A percentile compares a stretch with the other conserved stretches of the same genome.
Conservation (phyloP, 2,888 invertebrate species). For the Lochmaea capreae region DNA sequence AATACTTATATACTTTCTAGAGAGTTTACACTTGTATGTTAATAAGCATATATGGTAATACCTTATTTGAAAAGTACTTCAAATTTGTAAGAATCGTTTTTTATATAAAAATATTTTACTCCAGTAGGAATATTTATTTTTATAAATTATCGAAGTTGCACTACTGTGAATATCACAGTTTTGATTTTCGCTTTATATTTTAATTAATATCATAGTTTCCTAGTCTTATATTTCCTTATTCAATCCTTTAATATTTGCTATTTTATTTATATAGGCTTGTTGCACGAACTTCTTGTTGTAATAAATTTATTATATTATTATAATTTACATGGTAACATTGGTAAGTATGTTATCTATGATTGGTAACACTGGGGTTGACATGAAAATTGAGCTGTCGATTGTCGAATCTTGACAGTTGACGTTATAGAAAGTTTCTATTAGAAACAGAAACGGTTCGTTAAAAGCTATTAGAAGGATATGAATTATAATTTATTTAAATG, state of each 20-base stretch:
- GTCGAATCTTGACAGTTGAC: slow-evolving; percentile 16
- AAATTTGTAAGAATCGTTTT: neutral
- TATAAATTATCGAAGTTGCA: neutral
- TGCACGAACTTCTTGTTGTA: too few species aligned
- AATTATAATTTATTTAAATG: slow-evolving; percentile 15
- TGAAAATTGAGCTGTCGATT: neutral
- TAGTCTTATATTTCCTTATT: too few species aligned
- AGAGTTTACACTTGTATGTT: neutral
- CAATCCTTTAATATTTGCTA: too few species aligned
- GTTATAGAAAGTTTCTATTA: too few species aligned
- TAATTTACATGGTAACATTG: too few species aligned
- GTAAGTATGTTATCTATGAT: too few species aligned
- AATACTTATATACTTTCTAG: neutral
- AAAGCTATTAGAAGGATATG: slow-evolving; percentile 23
- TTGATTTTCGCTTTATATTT: neutral
- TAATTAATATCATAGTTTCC: neutral
- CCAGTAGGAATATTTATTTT: neutral
- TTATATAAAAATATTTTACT: neutral
- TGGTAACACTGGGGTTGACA: neutral
- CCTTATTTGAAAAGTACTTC: slow-evolving; percentile 7
- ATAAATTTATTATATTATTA: too few species aligned
- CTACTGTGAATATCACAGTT: neutral
- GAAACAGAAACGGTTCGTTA: slow-evolving; percentile 35
- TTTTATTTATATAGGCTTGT: too few species aligned
- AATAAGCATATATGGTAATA: neutral